These are phyloP conservation scores for Ariopsis seemanni DNA, from an alignment of 2,113 vertebrate species.

Conservation along the genomic window DNA sequence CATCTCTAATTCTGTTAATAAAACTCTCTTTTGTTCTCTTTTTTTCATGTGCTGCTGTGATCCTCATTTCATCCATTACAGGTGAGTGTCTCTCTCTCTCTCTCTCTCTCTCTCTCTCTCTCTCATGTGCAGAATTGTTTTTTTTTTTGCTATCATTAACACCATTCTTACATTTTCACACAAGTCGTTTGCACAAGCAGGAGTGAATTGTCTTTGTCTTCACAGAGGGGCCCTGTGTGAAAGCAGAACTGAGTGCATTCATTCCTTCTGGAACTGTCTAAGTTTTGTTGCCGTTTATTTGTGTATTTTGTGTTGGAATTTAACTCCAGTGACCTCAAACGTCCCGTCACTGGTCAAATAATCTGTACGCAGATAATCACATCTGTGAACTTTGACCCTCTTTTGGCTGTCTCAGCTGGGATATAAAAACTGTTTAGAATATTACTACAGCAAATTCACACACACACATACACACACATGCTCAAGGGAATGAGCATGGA, in stretches of 20 bases:
- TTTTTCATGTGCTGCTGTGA: constrained; percentile 18
- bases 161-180: background rate
- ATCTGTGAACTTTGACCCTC: background rate
- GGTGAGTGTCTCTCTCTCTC: constrained; percentile 23
- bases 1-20: background rate
- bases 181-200: background rate
- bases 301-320: background rate
- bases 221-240: background rate
- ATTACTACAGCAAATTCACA: constrained; percentile 38
- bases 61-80: constrained; percentile 8
- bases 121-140: background rate
- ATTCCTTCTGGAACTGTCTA: background rate
- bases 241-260: background rate
- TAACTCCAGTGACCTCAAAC: background rate
- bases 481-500: background rate
- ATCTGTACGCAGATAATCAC: background rate
- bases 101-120: background rate
- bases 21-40: background rate
- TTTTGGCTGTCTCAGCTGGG: background rate
- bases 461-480: background rate
- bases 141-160: background rate
- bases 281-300: background rate
- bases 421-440: constrained; percentile 18
- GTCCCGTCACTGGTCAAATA: background rate
- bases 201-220: background rate